Evolutionary conservation across 2,888 invertebrate species (phyloP).

Genomic region (Phragmatobia fuliginosa): DNA sequence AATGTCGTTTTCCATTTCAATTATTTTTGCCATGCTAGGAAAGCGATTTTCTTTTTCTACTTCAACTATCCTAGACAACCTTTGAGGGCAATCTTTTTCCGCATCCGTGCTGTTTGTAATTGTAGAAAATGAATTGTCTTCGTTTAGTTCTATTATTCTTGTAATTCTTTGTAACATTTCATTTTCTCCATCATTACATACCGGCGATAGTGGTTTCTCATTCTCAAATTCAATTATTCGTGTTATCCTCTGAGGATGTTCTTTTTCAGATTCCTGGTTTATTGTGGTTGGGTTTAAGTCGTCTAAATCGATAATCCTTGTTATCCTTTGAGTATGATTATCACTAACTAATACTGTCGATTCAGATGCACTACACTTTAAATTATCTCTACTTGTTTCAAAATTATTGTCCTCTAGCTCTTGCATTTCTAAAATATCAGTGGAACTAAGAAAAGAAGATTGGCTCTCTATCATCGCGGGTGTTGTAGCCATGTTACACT

Average conservation of each 20-base stretch:
- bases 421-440: conserved; percentile 68
- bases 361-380: conserved; percentile 51
- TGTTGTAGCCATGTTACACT: conserved; percentile 63
- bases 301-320: conserved; percentile 81
- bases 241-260: conserved; percentile 78
- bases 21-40: conserved; percentile 83
- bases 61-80: conserved; percentile 76
- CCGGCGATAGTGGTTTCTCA: conserved; percentile 64
- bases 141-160: conserved; percentile 78
- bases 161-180: conserved; percentile 77
- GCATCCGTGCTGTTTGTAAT: conserved; percentile 68
- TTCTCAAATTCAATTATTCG: conserved; percentile 81
- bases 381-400: conserved; percentile 62
- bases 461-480: conserved; percentile 74
- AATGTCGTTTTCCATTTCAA: conserved; percentile 84
- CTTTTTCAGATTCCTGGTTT: conserved; percentile 70
- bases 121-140: conserved; percentile 75
- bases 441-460: conserved; percentile 67
- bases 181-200: conserved; percentile 65
- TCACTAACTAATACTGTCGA: conserved; percentile 53
- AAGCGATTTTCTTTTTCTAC: conserved; percentile 76
- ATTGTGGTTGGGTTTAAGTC: conserved; percentile 65
- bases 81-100: conserved; percentile 71
- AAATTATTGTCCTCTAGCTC: conserved; percentile 55
- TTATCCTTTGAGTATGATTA: conserved; percentile 76